Evolutionary conservation across 2,113 vertebrate species (phyloP).

Genomic region (Crotalus viridis): DNA sequence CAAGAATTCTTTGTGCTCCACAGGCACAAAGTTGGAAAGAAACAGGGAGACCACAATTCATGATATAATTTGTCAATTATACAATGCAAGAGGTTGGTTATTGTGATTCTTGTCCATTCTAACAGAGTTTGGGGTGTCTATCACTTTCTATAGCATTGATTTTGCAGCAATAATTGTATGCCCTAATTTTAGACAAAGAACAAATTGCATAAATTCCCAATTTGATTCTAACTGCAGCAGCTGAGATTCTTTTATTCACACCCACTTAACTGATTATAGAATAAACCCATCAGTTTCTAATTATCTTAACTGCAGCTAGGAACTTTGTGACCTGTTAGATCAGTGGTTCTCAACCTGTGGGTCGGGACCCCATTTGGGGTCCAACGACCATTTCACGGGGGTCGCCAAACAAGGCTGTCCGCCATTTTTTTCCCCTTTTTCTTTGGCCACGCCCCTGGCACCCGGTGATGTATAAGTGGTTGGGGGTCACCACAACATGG

Average conservation of each 20-base stretch:
- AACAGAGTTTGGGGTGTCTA: background rate
- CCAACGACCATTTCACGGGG: no score
- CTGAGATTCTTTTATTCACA: background rate
- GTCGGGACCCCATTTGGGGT: no score
- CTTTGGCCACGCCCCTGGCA: no score
- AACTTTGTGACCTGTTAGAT: background rate
- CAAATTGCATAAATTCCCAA: background rate
- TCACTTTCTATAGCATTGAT: background rate
- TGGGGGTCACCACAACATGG: no score
- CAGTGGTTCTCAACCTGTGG: no score
- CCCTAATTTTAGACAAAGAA: background rate
- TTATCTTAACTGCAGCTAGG: background rate
- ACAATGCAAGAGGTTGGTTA: background rate
- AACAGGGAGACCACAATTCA: background rate
- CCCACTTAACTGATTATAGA: background rate
- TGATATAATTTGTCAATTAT: background rate
- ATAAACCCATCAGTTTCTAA: background rate
- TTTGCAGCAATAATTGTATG: background rate
- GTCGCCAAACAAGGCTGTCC: no score
- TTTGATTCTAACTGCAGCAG: background rate
- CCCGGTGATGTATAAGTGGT: no score
- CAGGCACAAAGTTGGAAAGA: background rate
- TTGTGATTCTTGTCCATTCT: background rate
- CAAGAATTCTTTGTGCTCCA: background rate
- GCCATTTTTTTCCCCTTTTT: no score